Evolutionary conservation across 2,888 invertebrate species (phyloP), one percentile per base, ranked within the genome.

Genomic region (Lasioglossum vierecki): DNA sequence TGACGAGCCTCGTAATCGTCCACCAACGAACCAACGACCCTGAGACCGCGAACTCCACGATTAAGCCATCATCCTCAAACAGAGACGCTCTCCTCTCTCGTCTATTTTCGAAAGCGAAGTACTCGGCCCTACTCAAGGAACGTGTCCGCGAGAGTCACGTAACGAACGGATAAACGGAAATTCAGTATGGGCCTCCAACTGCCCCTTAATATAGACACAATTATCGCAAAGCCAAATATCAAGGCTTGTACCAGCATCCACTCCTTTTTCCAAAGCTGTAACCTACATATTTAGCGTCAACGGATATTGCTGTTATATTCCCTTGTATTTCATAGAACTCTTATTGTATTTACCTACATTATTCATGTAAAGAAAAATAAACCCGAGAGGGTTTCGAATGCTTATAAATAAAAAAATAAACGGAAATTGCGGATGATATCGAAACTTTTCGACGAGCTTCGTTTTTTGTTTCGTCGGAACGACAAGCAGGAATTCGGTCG

Each of bases 11-110:
- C 72, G 82, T 84, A 87, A 90, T 84, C 84, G 74, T 80, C 73
- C 73, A 77, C 70, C 74, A 83, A 75, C 26, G 74, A 88, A 85
- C 44, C 85, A 26, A 71, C 83, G 91, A 80, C 86, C 87, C 85
- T 89, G 89, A 89, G 30, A 72, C 18, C 30, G 77, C 53, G 79
- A 83, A 85, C 85, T 82, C 57, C 26, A 73, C 84, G 85, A 89
- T 89, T 89, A 82, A 82, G 76, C 85, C 89, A 82, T 88, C 91
- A 82, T 86, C 82, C 77, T 84, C 78, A 53, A 76, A 57, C 78
- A 66, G 78, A 78, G 82, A 89, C 83, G 73, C 81, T 88, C 84
- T 80, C 88, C 60, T 26, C 77, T 83, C 77, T 83, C 80, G 73
- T 78, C 83, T 84, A 87, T 91, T 89, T 89, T 88, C 76, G 82